These are phyloP conservation scores for Paedocypris micromegethes DNA, from an alignment of 2,797 vertebrate species.

Conservation along the genomic window DNA sequence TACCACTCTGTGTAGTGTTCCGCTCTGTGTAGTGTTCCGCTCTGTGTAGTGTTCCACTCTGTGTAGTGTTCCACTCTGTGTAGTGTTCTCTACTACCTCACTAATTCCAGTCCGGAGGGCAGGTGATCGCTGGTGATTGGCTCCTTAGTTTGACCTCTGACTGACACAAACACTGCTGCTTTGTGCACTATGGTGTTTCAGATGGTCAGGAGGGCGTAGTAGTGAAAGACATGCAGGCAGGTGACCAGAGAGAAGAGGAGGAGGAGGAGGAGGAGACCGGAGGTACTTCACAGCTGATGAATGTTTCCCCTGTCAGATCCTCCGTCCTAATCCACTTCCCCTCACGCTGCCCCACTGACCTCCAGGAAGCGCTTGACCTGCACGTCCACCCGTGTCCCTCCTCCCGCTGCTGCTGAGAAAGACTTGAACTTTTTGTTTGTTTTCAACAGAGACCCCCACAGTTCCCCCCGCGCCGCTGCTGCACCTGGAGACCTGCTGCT, in stretches of 20 bases:
- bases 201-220: constrained; percentile 70
- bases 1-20: too few species aligned
- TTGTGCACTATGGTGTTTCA: constrained; percentile 65
- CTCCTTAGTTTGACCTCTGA: constrained; percentile 15
- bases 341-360: constrained; percentile 5
- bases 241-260: constrained; percentile 55
- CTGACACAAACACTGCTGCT: constrained; percentile 28
- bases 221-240: constrained; percentile 67
- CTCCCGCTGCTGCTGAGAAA: background rate
- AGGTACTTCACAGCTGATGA: constrained; percentile 66
- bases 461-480: constrained; percentile 84
- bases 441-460: constrained; percentile 65
- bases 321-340: constrained; percentile 40
- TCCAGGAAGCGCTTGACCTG: constrained; percentile 22
- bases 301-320: constrained; percentile 13
- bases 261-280: constrained; percentile 56
- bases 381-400: constrained; percentile 2
- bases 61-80: too few species aligned
- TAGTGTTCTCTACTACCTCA: too few species aligned
- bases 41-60: too few species aligned
- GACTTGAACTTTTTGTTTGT: background rate
- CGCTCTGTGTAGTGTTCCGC: too few species aligned
- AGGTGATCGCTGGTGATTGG: background rate
- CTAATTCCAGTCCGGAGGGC: background rate
- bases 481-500: constrained; percentile 96